Base-by-base conservation (phyloP, 2,797 vertebrate genomes). In the Hyperoplus immaculatus region DNA sequence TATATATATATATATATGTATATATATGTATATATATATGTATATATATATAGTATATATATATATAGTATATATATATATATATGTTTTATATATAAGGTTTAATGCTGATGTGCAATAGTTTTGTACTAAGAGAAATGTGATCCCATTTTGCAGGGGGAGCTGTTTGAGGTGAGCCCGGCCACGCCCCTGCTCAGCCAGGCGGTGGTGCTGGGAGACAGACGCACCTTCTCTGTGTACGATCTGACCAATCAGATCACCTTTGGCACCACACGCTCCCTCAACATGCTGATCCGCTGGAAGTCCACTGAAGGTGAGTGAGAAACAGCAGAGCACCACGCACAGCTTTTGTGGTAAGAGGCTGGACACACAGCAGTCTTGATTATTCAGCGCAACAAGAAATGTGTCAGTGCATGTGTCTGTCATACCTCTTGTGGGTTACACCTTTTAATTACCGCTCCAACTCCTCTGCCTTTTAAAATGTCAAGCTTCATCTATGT, bases 281-380 rank as follows among this genome's bases (percentile, higher is more conserved):
- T 99, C 72, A 99, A 99, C 18, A 87, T 97, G 72, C 95, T 97
- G 75, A 94, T 99, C 71, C 97, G 96, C 77, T 98, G 97, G 97
- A 98, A 95, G 87, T 94, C 94, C 45, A 90, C 83, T 10, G 96
- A 97, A 42, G 96, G 98, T 99, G 89, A 90, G 90, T 66, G 55
- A 68, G 50, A 72, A 11, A 29, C 15, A 77, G 55, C 29, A 12
- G 60, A 21, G 38, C 50, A 21, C 49, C 53, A 70, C 61, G 72
- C 65, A 45, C 72, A 72, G 81, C 68, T 75, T 29, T 38, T 69
- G 5, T 38, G 15, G 29, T 29, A 14, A 59, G 16, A 15, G 5
- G 53, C 42, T 15, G 38, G 16, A 43, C n/a, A 15, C 15, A 54
- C 45, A 58, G 12, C 9, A 39, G 6, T 12, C 8, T 29, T 29